Evolutionary conservation across 2,797 vertebrate species (phyloP).

Genomic region (Ptychobarbus kaznakovi): DNA sequence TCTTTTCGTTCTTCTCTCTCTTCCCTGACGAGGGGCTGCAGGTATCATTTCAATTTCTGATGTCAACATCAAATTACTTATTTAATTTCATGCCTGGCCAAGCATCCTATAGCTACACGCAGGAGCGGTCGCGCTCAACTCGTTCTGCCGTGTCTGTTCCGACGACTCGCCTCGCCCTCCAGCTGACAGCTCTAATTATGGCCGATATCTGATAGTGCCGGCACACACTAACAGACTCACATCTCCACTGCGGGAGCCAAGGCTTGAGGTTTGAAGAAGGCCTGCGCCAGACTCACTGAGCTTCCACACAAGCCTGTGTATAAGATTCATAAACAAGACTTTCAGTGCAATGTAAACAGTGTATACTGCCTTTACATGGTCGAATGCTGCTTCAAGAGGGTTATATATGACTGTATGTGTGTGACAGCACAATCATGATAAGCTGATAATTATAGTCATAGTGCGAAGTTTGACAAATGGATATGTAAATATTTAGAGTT

Average conservation of each 20-base stretch:
- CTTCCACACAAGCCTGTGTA: background rate
- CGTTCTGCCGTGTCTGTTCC: slow-evolving; percentile 89
- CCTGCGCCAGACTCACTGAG: background rate
- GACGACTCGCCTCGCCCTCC: slow-evolving; percentile 88
- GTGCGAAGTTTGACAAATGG: background rate
- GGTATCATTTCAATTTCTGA: slow-evolving; percentile 98
- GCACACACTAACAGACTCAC: slow-evolving; percentile 63
- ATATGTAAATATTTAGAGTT: background rate
- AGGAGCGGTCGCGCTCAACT: slow-evolving; percentile 94
- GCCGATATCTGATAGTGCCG: slow-evolving; percentile 92
- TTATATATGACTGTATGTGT: slow-evolving; percentile 9
- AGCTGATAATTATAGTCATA: background rate
- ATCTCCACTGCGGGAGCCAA: slow-evolving; percentile 24
- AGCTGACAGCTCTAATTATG: slow-evolving; percentile 98
- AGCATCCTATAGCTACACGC: slow-evolving; percentile 93
- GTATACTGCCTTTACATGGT: background rate
- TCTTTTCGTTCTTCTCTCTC: slow-evolving; percentile 61
- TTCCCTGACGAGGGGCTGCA: slow-evolving; percentile 87
- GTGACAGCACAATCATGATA: background rate
- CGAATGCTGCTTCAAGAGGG: slow-evolving; percentile 4
- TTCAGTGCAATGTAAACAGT: slow-evolving; percentile 5
- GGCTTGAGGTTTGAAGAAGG: slow-evolving; percentile 12
- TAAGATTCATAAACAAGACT: slow-evolving; percentile 21
- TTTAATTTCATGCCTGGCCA: slow-evolving; percentile 98
- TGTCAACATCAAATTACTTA: slow-evolving; percentile 99